These are phyloP conservation scores for Salvelinus sp. DNA, from an alignment of 2,113 vertebrate species.

Conservation along the genomic window DNA sequence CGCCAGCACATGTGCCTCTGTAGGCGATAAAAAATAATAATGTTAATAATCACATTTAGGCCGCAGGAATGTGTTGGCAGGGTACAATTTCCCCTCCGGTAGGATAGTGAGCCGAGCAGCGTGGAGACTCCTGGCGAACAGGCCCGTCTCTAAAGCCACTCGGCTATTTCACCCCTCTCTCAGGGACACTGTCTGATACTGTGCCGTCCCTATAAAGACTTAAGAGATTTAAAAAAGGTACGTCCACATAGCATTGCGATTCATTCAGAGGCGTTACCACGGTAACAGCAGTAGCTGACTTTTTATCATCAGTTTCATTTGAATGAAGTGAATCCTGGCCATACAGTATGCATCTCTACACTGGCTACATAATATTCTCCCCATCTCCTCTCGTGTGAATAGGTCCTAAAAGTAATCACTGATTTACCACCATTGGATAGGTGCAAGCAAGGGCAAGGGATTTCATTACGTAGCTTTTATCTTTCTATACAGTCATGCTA, in stretches of 20 bases:
- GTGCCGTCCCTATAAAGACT: too few species aligned
- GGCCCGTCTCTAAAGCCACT: constrained; percentile 5
- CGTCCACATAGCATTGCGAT: too few species aligned
- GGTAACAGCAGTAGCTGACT: too few species aligned
- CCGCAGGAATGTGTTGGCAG: constrained; percentile 65
- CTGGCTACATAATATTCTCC: too few species aligned
- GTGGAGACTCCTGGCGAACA: too few species aligned
- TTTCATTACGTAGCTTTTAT: not conserved
- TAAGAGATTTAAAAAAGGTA: too few species aligned
- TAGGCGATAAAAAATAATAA: constrained; percentile 53
- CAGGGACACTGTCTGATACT: too few species aligned
- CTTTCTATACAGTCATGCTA: not conserved
- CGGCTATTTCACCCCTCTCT: not conserved
- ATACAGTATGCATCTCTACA: too few species aligned
- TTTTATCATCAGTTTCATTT: too few species aligned
- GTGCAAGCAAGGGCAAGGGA: not conserved
- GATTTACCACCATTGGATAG: not conserved
- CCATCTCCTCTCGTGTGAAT: too few species aligned
- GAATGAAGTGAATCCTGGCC: too few species aligned
- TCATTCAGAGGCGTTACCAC: too few species aligned
- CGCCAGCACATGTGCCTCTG: constrained; percentile 33
- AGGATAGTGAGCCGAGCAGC: not conserved
- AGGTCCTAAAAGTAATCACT: not conserved
- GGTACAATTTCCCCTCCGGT: constrained; percentile 58
- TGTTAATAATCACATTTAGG: constrained; percentile 53